Percentiles rank a stretch among this genome's conserved stretches.
phyloP scores from a whole-genome alignment of 2,797 vertebrate species.

The Notamacropus eugenii region DNA sequence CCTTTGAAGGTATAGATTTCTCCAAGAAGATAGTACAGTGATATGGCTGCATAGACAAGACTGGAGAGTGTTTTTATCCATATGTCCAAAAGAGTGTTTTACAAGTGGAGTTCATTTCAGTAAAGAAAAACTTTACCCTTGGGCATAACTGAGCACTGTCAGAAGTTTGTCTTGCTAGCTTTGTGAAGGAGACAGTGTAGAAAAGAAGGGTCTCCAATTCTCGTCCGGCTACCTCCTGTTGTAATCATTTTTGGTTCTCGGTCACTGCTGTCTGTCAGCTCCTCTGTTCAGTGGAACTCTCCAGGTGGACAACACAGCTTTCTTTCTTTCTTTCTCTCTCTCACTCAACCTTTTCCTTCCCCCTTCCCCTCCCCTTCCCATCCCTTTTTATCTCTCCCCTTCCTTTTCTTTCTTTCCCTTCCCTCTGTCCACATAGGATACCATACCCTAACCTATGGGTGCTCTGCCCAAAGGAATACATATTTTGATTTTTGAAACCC shows the following conservation, averaged over 20 bases:
- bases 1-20: neutral
- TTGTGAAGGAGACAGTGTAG: neutral
- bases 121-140: neutral
- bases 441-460: no score
- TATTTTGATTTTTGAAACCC: neutral
- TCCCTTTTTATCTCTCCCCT: no score
- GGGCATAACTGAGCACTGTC: conserved; percentile 17
- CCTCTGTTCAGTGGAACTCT: neutral
- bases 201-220: neutral
- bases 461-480: no score
- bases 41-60: neutral
- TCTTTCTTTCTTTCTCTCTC: no score
- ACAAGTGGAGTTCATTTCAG: conserved; percentile 32
- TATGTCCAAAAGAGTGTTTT: conserved; percentile 2
- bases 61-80: neutral
- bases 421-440: no score
- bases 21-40: neutral
- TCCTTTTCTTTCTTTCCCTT: no score
- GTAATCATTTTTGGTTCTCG: neutral
- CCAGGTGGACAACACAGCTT: no score
- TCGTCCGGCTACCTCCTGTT: neutral
- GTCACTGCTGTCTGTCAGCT: neutral
- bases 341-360: no score
- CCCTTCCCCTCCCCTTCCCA: no score
- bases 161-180: conserved; percentile 15